Percentiles rank a stretch among this genome's conserved stretches.
These are phyloP conservation scores for Pseudorasbora parva DNA, from an alignment of 2,113 vertebrate genomes.

Conservation along the genomic window DNA sequence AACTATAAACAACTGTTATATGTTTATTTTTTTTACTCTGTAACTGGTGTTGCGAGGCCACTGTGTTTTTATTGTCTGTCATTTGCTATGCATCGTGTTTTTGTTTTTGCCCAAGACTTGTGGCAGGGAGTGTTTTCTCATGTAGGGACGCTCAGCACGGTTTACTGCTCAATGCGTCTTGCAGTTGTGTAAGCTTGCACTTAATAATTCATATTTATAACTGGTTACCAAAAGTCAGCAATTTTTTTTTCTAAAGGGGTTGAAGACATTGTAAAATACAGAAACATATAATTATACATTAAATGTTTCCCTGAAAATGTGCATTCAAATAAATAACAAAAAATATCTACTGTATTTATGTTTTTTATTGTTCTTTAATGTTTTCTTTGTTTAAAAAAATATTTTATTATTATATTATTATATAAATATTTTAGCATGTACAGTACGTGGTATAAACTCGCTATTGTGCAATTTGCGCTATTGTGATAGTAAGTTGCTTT, in stretches of 20 bases:
- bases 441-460: not conserved
- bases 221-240: conserved; percentile 20
- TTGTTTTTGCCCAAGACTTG: conserved; percentile 7
- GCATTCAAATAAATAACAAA: conserved; percentile 34
- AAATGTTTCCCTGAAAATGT: conserved; percentile 36
- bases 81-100: not conserved
- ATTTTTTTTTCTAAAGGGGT: conserved; percentile 23
- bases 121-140: conserved; percentile 32
- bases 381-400: not conserved
- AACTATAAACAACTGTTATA: not conserved
- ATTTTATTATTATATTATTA: not conserved
- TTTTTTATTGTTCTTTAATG: not conserved
- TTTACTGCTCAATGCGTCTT: conserved; percentile 14
- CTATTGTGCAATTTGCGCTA: not conserved
- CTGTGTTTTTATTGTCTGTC: conserved; percentile 8
- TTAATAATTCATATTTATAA: conserved; percentile 28
- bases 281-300: conserved; percentile 2
- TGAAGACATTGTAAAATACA: conserved; percentile 27
- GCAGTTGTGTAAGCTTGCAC: conserved; percentile 14
- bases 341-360: not conserved
- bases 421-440: not conserved
- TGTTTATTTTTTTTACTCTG: not conserved
- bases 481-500: not conserved
- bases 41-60: not conserved
- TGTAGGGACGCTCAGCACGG: not conserved